Base-by-base conservation (phyloP, 2,888 invertebrate species). In the Coenonympha glycerion region DNA sequence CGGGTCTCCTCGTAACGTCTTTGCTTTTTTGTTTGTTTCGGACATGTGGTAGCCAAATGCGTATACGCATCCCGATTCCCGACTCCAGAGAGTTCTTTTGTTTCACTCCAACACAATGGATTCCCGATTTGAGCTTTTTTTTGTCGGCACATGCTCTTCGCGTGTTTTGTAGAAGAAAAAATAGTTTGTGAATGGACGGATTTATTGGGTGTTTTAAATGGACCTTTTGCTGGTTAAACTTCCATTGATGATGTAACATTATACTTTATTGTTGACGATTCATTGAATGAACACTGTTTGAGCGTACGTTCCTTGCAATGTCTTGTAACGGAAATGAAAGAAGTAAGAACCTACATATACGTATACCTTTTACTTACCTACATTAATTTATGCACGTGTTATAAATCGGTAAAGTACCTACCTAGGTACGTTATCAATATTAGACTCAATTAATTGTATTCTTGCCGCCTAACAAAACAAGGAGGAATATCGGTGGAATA, bases 41-140 rank as follows among this genome's bases (percentile, higher is more conserved):
- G 66, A 69, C 83, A 83, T 77, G 63, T 84, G 83, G 73, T 69
- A 56, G 61, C 73, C 82, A 82, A 76, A 79, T 82, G 83, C 64
- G 66, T 61, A 55, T 56, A 65, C 68, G 69, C 73, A 70, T 74
- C 71, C 67, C 64, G 55, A 59, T 58, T 60, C 41, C 57, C 64
- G 55, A 59, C 58, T 60, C 41, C 57, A 54, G 56, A 52, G 51
- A 56, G 47, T 45, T 59, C 65, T 63, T 64, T 65, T 65, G 63
- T 65, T 63, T 62, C 57, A 53, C 53, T 52, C 48, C 47, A 49
- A 58, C 56, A 73, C 70, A 73, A 74, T 67, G 62, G 62, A 63
- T 64, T 49, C 64, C 61, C 62, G 65, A 68, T 66, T 60, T 69
- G 65, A 69, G 69, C 69, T 61, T 54, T 61, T 66, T 65, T 66